Evolutionary conservation across 2,888 invertebrate genomes (phyloP).

Genomic region (Troides oblongomaculatus): DNA sequence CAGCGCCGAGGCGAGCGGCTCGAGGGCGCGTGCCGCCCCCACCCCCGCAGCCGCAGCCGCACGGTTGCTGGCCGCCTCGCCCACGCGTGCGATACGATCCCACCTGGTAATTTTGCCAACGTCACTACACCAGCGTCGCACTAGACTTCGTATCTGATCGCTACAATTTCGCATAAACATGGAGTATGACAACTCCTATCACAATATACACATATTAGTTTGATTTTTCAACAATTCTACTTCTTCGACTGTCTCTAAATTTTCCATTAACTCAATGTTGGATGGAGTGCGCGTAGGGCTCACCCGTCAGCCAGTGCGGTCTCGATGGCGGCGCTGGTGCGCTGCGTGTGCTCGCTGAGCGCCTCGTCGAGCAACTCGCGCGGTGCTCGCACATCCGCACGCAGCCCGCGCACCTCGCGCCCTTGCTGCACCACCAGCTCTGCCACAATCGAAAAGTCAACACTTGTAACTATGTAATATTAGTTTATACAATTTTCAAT

Average conservation of each 20-base stretch:
- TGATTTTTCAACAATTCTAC: too few species aligned
- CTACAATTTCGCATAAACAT: too few species aligned
- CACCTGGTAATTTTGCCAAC: slow-evolving; percentile 42
- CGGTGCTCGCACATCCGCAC: slow-evolving; percentile 41
- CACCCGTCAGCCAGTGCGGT: slow-evolving; percentile 60
- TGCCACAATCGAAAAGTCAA: slow-evolving; percentile 34
- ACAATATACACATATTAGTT: too few species aligned
- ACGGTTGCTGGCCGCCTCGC: slow-evolving; percentile 52
- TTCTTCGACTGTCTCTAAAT: too few species aligned
- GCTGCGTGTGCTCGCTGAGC: slow-evolving; percentile 39
- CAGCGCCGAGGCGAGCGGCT: slow-evolving; percentile 86
- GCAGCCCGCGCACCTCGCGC: slow-evolving; percentile 67
- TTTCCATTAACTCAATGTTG: too few species aligned
- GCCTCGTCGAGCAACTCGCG: slow-evolving; percentile 38
- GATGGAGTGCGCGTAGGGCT: neutral
- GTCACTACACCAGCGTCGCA: too few species aligned
- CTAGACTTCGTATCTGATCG: too few species aligned
- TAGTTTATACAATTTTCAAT: too few species aligned
- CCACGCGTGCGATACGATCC: slow-evolving; percentile 58
- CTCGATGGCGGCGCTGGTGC: slow-evolving; percentile 55
- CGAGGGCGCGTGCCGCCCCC: slow-evolving; percentile 83
- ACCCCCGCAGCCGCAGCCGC: slow-evolving; percentile 67
- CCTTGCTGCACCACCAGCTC: slow-evolving; percentile 73
- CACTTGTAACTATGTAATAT: too few species aligned
- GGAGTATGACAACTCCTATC: too few species aligned